These are phyloP conservation scores for Lepidurus arcticus DNA, from an alignment of 1,140 invertebrate species.

Conservation along the genomic window DNA sequence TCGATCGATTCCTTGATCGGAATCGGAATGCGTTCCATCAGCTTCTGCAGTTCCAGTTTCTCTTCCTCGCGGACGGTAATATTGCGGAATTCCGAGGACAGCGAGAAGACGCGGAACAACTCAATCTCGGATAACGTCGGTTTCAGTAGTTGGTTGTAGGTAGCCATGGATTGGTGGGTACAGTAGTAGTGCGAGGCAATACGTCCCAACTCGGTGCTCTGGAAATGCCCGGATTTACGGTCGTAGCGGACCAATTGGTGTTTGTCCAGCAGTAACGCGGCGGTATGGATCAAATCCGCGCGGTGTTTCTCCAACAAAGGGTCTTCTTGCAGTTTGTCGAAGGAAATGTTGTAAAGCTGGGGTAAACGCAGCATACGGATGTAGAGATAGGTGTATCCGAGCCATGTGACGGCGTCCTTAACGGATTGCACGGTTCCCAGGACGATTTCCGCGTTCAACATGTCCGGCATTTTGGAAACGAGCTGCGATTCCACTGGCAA, in stretches of 20 bases:
- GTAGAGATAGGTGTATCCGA: slow-evolving; percentile 96
- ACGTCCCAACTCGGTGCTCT: slow-evolving; percentile 84
- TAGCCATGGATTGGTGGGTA: slow-evolving; percentile 92
- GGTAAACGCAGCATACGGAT: slow-evolving; percentile 81
- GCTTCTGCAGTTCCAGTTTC: slow-evolving; percentile 92
- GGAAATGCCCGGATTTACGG: slow-evolving; percentile 87
- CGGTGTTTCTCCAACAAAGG: slow-evolving; percentile 77
- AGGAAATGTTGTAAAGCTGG: slow-evolving; percentile 78
- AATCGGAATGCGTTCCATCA: slow-evolving; percentile 96
- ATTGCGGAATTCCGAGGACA: slow-evolving; percentile 90
- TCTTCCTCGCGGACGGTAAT: slow-evolving; percentile 96
- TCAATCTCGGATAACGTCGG: slow-evolving; percentile 97
- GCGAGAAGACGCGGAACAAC: slow-evolving; percentile 95
- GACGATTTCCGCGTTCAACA: slow-evolving; percentile 97
- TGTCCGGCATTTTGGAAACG: slow-evolving; percentile 81
- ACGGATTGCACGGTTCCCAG: slow-evolving; percentile 93
- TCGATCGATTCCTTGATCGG: slow-evolving; percentile 99
- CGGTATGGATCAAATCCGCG: slow-evolving; percentile 94
- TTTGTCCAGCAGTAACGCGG: slow-evolving; percentile 82
- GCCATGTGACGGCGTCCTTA: slow-evolving; percentile 89
- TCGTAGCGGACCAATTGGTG: slow-evolving; percentile 94
- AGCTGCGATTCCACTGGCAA: slow-evolving; percentile 82
- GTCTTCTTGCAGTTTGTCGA: slow-evolving; percentile 75
- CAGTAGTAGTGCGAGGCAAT: slow-evolving; percentile 99
- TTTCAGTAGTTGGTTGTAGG: slow-evolving; percentile 94